Conservation (phyloP, 2,113 vertebrate genomes). For the Pelusios castaneus region DNA sequence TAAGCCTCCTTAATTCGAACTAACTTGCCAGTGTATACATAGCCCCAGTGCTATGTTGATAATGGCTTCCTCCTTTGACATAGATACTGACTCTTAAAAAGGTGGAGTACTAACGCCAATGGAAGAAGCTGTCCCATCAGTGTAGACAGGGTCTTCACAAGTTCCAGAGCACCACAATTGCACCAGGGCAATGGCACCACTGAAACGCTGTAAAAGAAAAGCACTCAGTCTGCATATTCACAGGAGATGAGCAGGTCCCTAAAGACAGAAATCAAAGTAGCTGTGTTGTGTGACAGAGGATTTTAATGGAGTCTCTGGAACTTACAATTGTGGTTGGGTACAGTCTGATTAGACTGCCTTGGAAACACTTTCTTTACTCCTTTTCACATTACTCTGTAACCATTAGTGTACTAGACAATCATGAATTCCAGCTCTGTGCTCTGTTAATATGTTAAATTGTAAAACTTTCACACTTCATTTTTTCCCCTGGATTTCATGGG, state of each 20-base stretch:
- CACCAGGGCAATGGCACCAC: no score
- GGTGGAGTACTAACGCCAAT: not conserved
- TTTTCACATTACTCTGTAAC: not conserved
- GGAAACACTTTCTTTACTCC: not conserved
- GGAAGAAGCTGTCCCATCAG: not conserved
- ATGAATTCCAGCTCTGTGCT: not conserved
- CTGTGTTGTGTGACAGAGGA: not conserved
- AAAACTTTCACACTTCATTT: slow-evolving; percentile 22
- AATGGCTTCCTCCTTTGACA: not conserved
- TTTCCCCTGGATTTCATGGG: not conserved
- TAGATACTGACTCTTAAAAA: not conserved
- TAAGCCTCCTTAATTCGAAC: no score
- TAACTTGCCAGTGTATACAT: no score
- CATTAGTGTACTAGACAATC: not conserved
- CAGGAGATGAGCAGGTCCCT: no score
- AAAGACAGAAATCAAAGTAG: slow-evolving; percentile 52
- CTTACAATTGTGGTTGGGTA: rapidly evolving
- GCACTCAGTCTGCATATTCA: no score
- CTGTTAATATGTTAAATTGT: not conserved
- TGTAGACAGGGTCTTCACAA: not conserved
- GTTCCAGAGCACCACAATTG: not conserved
- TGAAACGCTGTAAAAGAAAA: no score
- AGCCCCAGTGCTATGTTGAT: not conserved
- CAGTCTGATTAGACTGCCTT: not conserved
- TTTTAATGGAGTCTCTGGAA: not conserved